phyloP scores from a whole-genome alignment of 2,113 vertebrate genomes.

The Notothenia rossii region DNA sequence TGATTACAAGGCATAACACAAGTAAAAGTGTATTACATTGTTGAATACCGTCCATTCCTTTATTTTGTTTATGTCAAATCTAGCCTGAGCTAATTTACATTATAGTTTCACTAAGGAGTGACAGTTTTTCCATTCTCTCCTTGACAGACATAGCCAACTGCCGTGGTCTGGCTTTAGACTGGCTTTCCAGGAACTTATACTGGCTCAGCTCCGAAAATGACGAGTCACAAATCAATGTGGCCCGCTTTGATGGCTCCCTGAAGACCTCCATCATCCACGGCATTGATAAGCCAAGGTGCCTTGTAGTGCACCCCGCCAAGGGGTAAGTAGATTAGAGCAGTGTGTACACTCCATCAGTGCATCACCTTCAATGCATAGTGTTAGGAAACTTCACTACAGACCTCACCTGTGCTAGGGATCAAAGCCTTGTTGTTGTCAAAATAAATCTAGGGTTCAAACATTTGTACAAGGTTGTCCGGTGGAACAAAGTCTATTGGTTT shows the following conservation, averaged over 20 bases:
- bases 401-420: constrained; percentile 15
- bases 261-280: constrained; percentile 98
- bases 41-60: neutral
- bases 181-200: constrained; percentile 98
- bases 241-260: constrained; percentile 95
- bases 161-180: constrained; percentile 95
- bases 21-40: neutral
- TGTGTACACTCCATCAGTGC: constrained; percentile 45
- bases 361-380: constrained; percentile 36
- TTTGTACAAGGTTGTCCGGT: constrained; percentile 3
- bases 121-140: constrained; percentile 5
- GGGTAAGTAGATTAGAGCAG: constrained; percentile 89
- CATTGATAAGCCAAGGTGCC: constrained; percentile 96
- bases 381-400: constrained; percentile 16
- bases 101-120: neutral
- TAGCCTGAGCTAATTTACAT: neutral
- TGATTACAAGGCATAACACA: neutral
- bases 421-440: neutral
- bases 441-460: neutral
- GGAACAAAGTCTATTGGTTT: constrained; percentile 13
- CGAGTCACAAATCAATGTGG: constrained; percentile 98
- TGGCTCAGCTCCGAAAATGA: constrained; percentile 99
- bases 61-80: neutral
- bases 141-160: constrained; percentile 94
- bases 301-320: constrained; percentile 94